Evolutionary conservation across 2,113 vertebrate species (phyloP), one percentile per base, ranked within the genome.

Genomic region (Colaptes auratus): DNA sequence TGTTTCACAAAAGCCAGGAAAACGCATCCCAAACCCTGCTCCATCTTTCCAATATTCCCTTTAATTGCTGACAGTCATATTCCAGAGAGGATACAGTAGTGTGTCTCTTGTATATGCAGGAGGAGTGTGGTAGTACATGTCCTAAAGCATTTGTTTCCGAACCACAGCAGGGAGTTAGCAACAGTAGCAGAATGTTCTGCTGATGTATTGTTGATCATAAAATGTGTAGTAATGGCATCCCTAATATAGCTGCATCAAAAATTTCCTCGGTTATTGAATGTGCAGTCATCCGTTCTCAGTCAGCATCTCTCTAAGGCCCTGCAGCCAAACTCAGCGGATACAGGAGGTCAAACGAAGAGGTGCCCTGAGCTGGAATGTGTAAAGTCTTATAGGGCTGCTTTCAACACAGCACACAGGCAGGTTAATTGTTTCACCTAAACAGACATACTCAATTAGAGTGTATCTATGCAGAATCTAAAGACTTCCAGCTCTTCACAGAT

Each of bases 1-100:
- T 94, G 95, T 89, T 86, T 82, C 71, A 82, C 70, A 95, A 92
- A 93, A 94, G 80, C 73, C 86, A 86, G 85, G 93, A 89, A 88
- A 96, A 92, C 12, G 69, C 88, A 66, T 82, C 56, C 50, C 89
- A 82, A 93, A 78, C 58, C 6, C 0, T 35, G 53, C 50, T 91
- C 53, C 1, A 4, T 69, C 73, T 63, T 81, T 77, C 69, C 76
- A 69, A 1, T 86, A 44, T 61, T 90, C 48, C 46, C 72, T 83
- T 63, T 94, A 90, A 83, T 92, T 91, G 91, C 94, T 86, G 94
- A 76, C 90, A 91, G 91, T 91, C 73, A 15, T 50, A 65, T 17
- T 90, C 88, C 46, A 3, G 6, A 16, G 67, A 87, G 85, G 65
- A 53, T 90, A 36, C 71, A 30, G 78, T 8, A 39, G 42, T 10